Percentiles rank a stretch among this genome's conserved stretches.
These are phyloP conservation scores for Chymomyza costata DNA, from an alignment of 1,140 invertebrate species.

Conservation along the genomic window DNA sequence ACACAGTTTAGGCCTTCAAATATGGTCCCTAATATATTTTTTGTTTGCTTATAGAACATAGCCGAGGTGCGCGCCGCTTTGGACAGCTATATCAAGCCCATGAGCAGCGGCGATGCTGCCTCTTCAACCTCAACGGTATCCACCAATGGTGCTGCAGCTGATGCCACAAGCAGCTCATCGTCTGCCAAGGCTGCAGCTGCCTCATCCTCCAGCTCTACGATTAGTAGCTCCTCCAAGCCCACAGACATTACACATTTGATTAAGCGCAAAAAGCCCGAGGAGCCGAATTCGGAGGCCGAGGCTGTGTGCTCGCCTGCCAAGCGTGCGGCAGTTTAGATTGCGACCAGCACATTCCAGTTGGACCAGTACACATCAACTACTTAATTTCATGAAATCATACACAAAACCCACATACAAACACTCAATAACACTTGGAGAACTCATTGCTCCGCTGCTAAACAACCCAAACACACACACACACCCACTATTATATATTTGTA, in stretches of 20 bases:
- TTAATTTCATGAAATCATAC: slow-evolving; percentile 19
- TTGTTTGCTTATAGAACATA: slow-evolving; percentile 39
- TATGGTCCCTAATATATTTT: not conserved
- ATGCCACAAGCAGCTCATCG: slow-evolving; percentile 12
- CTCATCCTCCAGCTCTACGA: slow-evolving; percentile 49
- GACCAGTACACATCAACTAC: slow-evolving; percentile 31
- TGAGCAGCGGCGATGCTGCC: slow-evolving; percentile 44
- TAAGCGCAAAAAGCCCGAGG: slow-evolving; percentile 74
- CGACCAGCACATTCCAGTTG: slow-evolving; percentile 52
- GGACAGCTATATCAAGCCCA: slow-evolving; percentile 68
- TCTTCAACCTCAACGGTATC: slow-evolving; percentile 43
- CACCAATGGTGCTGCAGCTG: slow-evolving; percentile 34
- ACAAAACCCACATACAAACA: slow-evolving; percentile 23
- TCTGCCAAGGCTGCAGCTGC: slow-evolving; percentile 11
- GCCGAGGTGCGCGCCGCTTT: slow-evolving; percentile 69
- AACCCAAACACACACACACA: too few relatives aligned
- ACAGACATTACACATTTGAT: slow-evolving; percentile 74
- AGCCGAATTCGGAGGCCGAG: slow-evolving; percentile 64
- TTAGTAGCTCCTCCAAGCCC: slow-evolving; percentile 65
- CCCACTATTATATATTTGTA: slow-evolving; percentile 39
- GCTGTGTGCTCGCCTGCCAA: slow-evolving; percentile 65
- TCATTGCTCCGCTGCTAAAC: not conserved
- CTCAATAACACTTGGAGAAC: too few relatives aligned
- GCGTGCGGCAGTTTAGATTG: slow-evolving; percentile 53
- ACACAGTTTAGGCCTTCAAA: too few relatives aligned